Conservation (phyloP, 2,797 vertebrate species). For the Allobates femoralis region DNA sequence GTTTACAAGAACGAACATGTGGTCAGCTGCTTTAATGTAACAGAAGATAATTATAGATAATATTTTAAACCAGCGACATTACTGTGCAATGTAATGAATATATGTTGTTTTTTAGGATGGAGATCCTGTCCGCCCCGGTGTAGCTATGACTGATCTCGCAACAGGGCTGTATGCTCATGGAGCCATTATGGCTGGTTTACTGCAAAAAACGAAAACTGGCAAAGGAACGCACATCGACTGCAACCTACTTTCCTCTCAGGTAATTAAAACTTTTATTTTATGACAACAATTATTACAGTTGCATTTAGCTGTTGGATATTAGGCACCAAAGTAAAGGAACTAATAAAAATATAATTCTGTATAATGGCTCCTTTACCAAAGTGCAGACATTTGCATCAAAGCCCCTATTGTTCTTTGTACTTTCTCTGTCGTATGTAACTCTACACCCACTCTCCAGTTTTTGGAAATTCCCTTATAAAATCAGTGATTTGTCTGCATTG, state of each 20-base stretch:
- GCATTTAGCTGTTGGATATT: not conserved
- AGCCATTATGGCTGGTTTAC: constrained; percentile 90
- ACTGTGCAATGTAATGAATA: not conserved
- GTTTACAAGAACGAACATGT: not conserved
- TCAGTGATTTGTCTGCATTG: not conserved
- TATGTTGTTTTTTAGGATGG: constrained; percentile 77
- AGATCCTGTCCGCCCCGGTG: constrained; percentile 89
- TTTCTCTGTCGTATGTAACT: not conserved
- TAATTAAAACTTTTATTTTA: constrained; percentile 65
- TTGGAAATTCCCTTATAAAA: constrained; percentile 14
- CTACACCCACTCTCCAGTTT: not conserved
- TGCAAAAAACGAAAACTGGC: constrained; percentile 84
- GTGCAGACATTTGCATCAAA: not conserved
- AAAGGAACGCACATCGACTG: constrained; percentile 89
- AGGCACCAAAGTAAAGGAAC: not conserved
- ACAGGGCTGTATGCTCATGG: constrained; percentile 89
- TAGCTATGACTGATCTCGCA: constrained; percentile 95
- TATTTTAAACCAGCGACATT: not conserved
- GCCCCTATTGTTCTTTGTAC: constrained; percentile 12
- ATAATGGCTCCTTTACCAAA: not conserved
- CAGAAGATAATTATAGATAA: not conserved
- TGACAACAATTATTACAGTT: not conserved
- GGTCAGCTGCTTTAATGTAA: not conserved
- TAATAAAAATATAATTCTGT: not conserved
- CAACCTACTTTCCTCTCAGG: constrained; percentile 94